Evolutionary conservation across 2,797 vertebrate species (phyloP), one percentile per base, ranked within the genome.

Genomic region (Danionella dracula): DNA sequence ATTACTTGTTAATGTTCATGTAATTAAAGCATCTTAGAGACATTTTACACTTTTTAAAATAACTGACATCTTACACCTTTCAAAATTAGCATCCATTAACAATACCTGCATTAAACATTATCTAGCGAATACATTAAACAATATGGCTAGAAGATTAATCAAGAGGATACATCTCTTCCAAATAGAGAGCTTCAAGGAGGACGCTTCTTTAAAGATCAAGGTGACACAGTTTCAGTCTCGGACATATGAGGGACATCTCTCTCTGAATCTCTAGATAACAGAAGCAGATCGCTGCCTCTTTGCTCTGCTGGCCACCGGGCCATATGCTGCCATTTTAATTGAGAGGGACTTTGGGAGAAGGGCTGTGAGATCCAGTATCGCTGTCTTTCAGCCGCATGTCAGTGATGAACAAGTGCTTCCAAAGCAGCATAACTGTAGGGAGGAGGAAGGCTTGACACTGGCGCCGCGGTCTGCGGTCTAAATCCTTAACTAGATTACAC

Each of bases 321-420:
- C 87, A 88, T 89, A 89, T 88, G 87, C 76, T 83, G 76, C 72
- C 34, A 64, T 79, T 87, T 90, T 90, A 89, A 90, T 90, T 90
- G 88, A 85, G 84, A 86, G 85, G 87, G 86, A 87, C 82, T 86
- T 84, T 70, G 88, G 87, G 87, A 88, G 50, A 81, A 80, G 81
- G 83, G 84, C 82, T 81, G 40, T 75, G 83, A 70, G 84, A 49
- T 70, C 63, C 75, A 80, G 72, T 74, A 88, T 89, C 86, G 83
- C 66, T 81, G 84, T 78, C 84, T 84, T 70, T 81, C 79, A 78
- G 55, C 40, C 61, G 67, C 74, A 70, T 76, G 79, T 83, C 51
- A 68, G 81, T 78, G 73, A 66, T 68, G 65, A 69, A 62, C 68
- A 46, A 61, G 42, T 27, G 64, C 74, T 79, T 74, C 37, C 20